phyloP scores from a whole-genome alignment of 2,113 vertebrate species.

The Oenanthe oenanthe region DNA sequence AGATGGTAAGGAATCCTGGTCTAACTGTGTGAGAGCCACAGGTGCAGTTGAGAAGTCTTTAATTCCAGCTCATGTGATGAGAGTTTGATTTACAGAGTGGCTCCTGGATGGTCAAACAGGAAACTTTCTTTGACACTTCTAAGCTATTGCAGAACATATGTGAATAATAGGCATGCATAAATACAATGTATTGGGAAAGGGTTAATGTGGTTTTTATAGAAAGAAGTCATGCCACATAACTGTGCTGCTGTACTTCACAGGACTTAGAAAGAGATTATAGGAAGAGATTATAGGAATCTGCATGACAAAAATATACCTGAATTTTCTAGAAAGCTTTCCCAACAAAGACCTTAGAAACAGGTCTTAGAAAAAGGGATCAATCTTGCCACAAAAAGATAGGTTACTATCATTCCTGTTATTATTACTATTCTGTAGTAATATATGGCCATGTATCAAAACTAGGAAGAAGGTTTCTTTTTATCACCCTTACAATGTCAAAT shows the following conservation, averaged over 20 bases:
- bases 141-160: not conserved
- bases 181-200: not conserved
- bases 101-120: too few species aligned
- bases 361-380: not conserved
- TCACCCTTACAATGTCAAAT: not conserved
- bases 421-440: not conserved
- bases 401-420: not conserved
- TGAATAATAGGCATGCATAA: not conserved
- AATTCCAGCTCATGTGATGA: not conserved
- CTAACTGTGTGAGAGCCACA: not conserved
- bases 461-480: accelerated
- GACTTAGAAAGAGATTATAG: not conserved
- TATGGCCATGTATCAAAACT: not conserved
- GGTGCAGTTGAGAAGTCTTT: not conserved
- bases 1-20: not conserved
- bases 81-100: not conserved
- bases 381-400: not conserved
- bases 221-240: not conserved
- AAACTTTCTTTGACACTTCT: not conserved
- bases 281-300: not conserved
- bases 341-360: not conserved
- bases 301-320: not conserved
- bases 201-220: not conserved
- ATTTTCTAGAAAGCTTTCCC: not conserved
- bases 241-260: not conserved